Conservation (phyloP, 1,140 invertebrate genomes). For the Littorina saxatilis region DNA sequence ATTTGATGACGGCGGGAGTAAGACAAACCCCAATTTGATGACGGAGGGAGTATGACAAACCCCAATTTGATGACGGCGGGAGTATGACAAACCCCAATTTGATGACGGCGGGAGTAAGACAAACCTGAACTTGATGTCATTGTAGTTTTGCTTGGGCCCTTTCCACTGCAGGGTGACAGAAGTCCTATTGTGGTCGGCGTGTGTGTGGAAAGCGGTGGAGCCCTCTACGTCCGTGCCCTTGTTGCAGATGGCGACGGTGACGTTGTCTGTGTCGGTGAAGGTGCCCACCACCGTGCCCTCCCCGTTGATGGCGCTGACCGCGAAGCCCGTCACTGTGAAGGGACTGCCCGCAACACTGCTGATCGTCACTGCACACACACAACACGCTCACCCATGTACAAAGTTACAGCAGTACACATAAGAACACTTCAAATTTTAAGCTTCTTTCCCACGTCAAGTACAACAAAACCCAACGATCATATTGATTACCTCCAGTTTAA, state of each 20-base stretch:
- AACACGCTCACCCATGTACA: too few relatives aligned
- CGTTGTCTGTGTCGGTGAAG: slow-evolving; percentile 7
- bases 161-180: slow-evolving; percentile 11
- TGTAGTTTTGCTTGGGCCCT: slow-evolving; percentile 26
- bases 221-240: slow-evolving; percentile 22
- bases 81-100: too few relatives aligned
- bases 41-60: neutral
- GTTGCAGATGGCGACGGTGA: neutral
- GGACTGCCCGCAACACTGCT: neutral
- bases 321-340: slow-evolving; percentile 10
- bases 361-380: neutral
- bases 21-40: too few relatives aligned
- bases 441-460: too few relatives aligned
- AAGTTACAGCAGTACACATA: too few relatives aligned
- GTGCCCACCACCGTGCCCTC: slow-evolving; percentile 15
- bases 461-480: too few relatives aligned
- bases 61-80: too few relatives aligned
- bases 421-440: too few relatives aligned
- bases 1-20: neutral
- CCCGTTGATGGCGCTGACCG: slow-evolving; percentile 18
- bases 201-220: slow-evolving; percentile 3
- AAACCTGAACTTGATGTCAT: slow-evolving; percentile 24
- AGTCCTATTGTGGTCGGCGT: slow-evolving; percentile 11
- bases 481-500: too few relatives aligned
- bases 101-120: too few relatives aligned